These are phyloP conservation scores for Chauna torquata DNA, from an alignment of 2,113 vertebrate genomes.

Conservation along the genomic window DNA sequence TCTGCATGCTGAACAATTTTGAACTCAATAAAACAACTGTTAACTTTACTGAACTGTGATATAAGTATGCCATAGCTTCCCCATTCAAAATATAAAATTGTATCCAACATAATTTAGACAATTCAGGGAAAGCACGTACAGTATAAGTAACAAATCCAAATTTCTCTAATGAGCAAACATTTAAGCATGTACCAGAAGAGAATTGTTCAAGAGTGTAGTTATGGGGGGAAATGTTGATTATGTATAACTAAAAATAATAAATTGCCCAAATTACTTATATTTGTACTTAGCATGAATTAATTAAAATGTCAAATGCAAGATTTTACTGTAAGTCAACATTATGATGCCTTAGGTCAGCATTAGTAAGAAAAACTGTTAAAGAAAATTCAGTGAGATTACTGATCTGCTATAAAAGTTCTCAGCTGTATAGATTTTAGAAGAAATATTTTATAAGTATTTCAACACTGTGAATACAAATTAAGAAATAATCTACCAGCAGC, in stretches of 20 bases:
- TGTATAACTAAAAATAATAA: not conserved
- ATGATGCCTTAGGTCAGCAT: not conserved
- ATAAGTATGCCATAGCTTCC: not conserved
- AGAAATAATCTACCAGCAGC: not conserved
- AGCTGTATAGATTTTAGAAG: not conserved
- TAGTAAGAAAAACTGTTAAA: not conserved
- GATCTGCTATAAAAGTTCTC: not conserved
- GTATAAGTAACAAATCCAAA: not conserved
- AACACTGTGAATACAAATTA: not conserved
- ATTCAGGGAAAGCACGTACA: not conserved
- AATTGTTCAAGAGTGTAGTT: not conserved
- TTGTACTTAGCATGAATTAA: not conserved
- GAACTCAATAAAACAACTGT: not conserved
- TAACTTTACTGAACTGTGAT: not conserved
- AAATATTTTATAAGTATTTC: not conserved
- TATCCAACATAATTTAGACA: not conserved
- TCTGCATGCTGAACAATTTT: not conserved
- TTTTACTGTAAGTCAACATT: not conserved
- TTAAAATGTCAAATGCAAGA: not conserved
- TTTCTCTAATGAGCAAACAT: not conserved
- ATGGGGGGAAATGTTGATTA: not conserved
- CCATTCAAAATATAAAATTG: not conserved
- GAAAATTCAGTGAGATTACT: not conserved
- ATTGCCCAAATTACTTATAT: not conserved
- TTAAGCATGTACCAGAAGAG: not conserved